phyloP scores from a whole-genome alignment of 2,888 invertebrate genomes.

The Chydorus sphaericus region DNA sequence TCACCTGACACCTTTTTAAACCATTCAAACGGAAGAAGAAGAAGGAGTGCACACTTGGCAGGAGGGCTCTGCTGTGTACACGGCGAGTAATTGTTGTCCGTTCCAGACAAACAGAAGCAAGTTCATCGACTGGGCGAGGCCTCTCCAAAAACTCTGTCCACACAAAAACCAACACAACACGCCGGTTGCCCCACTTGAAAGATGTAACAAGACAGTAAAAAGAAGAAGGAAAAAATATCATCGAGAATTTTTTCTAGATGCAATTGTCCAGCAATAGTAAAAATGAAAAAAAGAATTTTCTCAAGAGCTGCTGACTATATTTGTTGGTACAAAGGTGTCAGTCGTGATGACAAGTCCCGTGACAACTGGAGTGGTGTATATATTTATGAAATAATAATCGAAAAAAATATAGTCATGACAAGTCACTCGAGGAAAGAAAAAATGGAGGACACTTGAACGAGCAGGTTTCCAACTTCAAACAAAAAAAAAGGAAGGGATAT shows the following conservation, averaged over 20 bases:
- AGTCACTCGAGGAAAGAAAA: not conserved
- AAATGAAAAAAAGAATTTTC: too few relatives aligned
- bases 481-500: too few relatives aligned
- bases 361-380: constrained; percentile 2
- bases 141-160: not conserved
- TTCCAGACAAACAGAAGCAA: not conserved
- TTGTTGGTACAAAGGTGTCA: too few relatives aligned
- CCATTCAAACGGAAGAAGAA: not conserved
- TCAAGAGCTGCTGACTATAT: too few relatives aligned
- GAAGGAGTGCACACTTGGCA: not conserved
- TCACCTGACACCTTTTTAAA: constrained; percentile 3
- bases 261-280: too few relatives aligned
- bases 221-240: not conserved
- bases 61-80: not conserved
- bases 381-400: not conserved
- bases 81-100: constrained; percentile 3
- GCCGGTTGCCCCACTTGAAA: too few relatives aligned
- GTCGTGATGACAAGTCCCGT: not conserved
- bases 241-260: too few relatives aligned
- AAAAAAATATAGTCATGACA: constrained; percentile 4
- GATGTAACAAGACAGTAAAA: not conserved
- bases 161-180: not conserved
- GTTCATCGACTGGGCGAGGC: not conserved
- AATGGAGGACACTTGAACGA: not conserved
- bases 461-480: too few relatives aligned